Evolutionary conservation across 2,888 invertebrate genomes (phyloP), one percentile per base, ranked within the genome.

Genomic region (Baccha elongata): DNA sequence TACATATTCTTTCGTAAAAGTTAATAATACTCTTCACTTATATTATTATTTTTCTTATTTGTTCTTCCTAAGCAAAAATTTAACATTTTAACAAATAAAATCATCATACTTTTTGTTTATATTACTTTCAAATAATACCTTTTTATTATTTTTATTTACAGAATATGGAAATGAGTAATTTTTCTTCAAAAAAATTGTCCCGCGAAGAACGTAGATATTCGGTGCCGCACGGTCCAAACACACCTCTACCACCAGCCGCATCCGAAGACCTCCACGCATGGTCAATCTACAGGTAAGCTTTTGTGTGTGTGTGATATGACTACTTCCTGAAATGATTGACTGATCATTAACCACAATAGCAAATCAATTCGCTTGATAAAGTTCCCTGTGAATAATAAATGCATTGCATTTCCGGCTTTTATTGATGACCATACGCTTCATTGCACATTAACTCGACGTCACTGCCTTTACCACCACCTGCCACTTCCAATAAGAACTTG

Each of bases 231-330:
- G 94, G 95, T 90, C 94, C 96, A 73, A 93, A 94, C 87, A 93
- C 93, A 85, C 94, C 92, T 89, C 89, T 89, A 85, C 95, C 95
- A 76, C 94, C 96, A 84, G 96, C 96, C 89, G 96, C 96, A 86
- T 96, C 96, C 62, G 97, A 98, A 89, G 98, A 98, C 90, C 93
- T 98, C 80, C 98, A 98, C 90, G 98, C 98, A 78, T 98, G 98
- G 98, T 97, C 97, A 86, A 98, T 98, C 90, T 96, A 96, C 92
- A 95, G 96, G 96, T 96, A 90, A 87, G 84, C 17, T n/a, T 78
- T 55, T 48, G 6, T 62, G 11, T 58, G 6, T 6, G n/a, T 10
- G 19, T 19, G 8, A 29, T 26, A 42, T 60, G 60, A 78, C 53
- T 62, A 78, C 62, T 83, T 83, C 67, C 72, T 73, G 42, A 55